Percentiles rank a stretch among this genome's conserved stretches.
Conservation (phyloP, 2,113 vertebrate genomes). For the Mustela lutreola region DNA sequence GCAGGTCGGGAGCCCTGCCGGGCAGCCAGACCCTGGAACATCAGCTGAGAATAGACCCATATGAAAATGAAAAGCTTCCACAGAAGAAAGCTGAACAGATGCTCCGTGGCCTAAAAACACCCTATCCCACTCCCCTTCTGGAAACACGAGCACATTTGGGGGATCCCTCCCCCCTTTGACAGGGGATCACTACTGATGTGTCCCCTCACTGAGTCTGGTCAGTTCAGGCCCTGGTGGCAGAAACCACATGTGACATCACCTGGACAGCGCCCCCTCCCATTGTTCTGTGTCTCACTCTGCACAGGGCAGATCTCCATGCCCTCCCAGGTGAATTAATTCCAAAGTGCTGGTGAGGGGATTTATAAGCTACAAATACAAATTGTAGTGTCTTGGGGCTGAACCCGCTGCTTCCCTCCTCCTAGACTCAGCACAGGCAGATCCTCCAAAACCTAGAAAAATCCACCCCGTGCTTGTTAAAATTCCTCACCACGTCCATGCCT, state of each 20-base stretch:
- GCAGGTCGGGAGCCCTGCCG: rapidly evolving
- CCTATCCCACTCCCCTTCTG: neutral
- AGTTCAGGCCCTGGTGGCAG: neutral
- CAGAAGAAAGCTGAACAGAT: neutral
- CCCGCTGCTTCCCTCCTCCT: neutral
- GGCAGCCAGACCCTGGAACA: neutral
- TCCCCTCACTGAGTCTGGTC: neutral
- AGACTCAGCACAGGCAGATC: neutral
- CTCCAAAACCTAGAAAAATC: neutral
- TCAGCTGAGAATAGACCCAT: neutral
- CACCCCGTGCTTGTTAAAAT: neutral
- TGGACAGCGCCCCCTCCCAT: neutral
- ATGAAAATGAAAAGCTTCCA: neutral
- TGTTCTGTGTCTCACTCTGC: neutral
- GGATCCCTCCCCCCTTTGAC: neutral
- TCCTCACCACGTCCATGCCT: rapidly evolving
- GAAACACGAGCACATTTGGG: neutral
- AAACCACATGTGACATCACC: neutral
- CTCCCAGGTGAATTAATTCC: neutral
- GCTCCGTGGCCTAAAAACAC: too few species aligned
- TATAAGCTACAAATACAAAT: neutral
- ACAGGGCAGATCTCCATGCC: neutral
- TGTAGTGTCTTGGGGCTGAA: neutral
- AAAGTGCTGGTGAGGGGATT: neutral
- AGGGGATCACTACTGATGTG: neutral